Evolutionary conservation across 2,888 invertebrate genomes (phyloP).

Genomic region (Conomelus anceps): DNA sequence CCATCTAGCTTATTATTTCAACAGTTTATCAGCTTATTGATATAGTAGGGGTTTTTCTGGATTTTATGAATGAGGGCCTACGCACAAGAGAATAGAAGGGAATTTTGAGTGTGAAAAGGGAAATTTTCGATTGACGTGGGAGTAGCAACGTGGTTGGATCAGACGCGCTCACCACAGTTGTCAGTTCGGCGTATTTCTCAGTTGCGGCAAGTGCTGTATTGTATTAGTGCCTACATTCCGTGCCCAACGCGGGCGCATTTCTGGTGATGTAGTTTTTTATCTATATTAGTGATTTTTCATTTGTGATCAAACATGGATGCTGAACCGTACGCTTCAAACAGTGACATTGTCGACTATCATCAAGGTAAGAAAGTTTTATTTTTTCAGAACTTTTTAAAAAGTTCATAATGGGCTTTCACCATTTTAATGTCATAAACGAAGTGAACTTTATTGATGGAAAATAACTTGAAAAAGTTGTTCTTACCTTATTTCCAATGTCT

Average conservation of each 20-base stretch:
- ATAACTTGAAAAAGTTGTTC: too few species aligned
- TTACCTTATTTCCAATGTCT: too few species aligned
- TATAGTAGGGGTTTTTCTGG: too few species aligned
- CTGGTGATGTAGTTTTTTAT: background rate
- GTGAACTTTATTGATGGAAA: too few species aligned
- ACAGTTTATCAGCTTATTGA: too few species aligned
- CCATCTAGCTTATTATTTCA: too few species aligned
- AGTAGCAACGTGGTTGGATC: background rate
- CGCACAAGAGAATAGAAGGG: background rate
- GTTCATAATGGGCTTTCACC: background rate
- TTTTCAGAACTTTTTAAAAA: background rate
- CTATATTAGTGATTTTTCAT: background rate
- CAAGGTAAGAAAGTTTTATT: background rate
- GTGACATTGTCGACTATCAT: constrained; percentile 2
- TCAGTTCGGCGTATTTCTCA: background rate
- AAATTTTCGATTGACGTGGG: background rate
- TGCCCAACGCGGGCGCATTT: background rate
- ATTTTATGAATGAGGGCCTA: too few species aligned
- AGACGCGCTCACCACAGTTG: background rate
- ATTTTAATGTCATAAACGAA: too few species aligned
- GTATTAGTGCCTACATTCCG: background rate
- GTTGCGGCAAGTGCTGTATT: too few species aligned
- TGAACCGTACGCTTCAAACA: background rate
- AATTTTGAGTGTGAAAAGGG: background rate
- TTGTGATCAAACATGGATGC: constrained; percentile 1